Evolutionary conservation across 1,140 invertebrate genomes (phyloP).

Genomic region (Drosophila tristis): DNA sequence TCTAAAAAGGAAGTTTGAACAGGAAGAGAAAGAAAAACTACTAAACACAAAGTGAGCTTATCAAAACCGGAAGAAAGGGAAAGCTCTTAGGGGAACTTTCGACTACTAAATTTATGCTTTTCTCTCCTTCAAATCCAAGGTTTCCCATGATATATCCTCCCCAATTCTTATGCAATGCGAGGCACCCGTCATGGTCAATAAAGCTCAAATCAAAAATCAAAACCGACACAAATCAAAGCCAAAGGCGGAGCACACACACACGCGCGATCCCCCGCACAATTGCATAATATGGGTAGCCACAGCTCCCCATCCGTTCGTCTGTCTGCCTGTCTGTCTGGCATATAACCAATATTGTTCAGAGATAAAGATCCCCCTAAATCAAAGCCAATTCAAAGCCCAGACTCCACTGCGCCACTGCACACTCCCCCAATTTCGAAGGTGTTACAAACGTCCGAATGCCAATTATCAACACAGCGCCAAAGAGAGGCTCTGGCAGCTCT

Average conservation of each 20-base stretch:
- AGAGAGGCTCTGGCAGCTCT: constrained; percentile 5
- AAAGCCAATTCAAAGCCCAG: constrained; percentile 14
- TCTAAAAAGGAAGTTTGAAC: not conserved
- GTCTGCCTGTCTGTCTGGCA: constrained; percentile 18
- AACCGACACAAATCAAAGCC: constrained; percentile 43
- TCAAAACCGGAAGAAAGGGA: too few species aligned
- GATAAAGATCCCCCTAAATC: constrained; percentile 66
- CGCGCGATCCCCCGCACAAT: constrained; percentile 24
- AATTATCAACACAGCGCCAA: constrained; percentile 28
- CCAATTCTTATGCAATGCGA: constrained; percentile 14
- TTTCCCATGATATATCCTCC: too few species aligned
- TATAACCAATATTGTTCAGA: constrained; percentile 55
- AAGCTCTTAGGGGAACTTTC: too few species aligned
- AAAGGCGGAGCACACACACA: constrained; percentile 40
- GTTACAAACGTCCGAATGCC: constrained; percentile 56
- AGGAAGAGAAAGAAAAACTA: too few species aligned
- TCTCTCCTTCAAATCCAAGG: too few species aligned
- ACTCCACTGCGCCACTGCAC: constrained; percentile 16
- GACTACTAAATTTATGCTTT: too few species aligned
- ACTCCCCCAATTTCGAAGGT: constrained; percentile 46
- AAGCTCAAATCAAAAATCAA: constrained; percentile 42
- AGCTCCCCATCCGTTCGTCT: constrained; percentile 14
- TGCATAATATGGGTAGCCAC: constrained; percentile 53
- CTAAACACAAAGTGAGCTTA: too few species aligned
- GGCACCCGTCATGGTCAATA: constrained; percentile 63